Percentiles rank a stretch among this genome's conserved stretches.
These are phyloP conservation scores for Leptinotarsa tumamoca DNA, from an alignment of 2,888 invertebrate genomes.

Conservation along the genomic window DNA sequence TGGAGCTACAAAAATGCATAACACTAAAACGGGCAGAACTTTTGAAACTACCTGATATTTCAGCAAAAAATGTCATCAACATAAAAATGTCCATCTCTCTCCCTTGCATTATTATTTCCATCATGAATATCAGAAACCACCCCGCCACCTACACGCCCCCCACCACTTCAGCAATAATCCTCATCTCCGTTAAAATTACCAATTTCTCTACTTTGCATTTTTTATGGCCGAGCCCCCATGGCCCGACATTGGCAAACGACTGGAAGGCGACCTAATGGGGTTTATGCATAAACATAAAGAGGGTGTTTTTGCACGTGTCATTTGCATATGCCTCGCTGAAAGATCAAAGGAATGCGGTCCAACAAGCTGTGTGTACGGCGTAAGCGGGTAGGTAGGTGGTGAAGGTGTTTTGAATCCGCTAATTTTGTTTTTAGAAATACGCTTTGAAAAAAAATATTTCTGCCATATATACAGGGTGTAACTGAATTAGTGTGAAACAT, in stretches of 20 bases:
- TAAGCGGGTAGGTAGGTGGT: conserved; percentile 24
- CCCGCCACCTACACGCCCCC: not conserved
- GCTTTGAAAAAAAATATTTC: conserved; percentile 33
- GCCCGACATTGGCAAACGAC: conserved; percentile 14
- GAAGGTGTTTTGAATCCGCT: conserved; percentile 36
- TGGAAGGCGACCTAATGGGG: conserved; percentile 30
- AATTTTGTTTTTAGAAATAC: conserved; percentile 33
- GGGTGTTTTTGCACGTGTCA: conserved; percentile 44
- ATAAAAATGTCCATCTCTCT: not conserved
- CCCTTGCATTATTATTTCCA: not conserved
- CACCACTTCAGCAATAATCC: conserved; percentile 7
- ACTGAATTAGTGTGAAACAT: too few species aligned
- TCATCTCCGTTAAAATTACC: conserved; percentile 29
- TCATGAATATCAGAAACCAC: not conserved
- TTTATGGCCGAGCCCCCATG: conserved; percentile 23
- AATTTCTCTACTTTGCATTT: conserved; percentile 37
- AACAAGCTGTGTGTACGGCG: conserved; percentile 32
- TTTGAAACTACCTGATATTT: too few species aligned
- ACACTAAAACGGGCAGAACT: too few species aligned
- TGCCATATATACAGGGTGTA: not conserved
- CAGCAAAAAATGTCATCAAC: too few species aligned
- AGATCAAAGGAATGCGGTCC: conserved; percentile 44
- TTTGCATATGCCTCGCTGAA: conserved; percentile 43
- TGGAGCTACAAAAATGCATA: too few species aligned
- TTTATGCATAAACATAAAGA: conserved; percentile 38